Evolutionary conservation across 2,797 vertebrate genomes (phyloP), one percentile per base, ranked within the genome.

Genomic region (Chlorospingus flavigularis): DNA sequence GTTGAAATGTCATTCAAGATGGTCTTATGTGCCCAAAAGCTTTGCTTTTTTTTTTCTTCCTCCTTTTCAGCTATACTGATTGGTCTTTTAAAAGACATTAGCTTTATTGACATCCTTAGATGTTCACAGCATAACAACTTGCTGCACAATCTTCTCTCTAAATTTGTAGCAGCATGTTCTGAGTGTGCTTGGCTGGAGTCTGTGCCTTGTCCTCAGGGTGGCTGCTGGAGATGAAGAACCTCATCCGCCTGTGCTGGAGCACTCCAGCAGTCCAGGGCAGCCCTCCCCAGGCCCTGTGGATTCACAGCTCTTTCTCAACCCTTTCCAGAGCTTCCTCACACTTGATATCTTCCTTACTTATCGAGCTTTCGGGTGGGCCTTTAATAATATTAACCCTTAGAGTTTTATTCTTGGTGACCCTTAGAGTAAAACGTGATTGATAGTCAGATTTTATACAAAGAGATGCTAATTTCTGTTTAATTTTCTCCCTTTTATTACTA

Each of bases 401-500:
- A 31, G 10, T 42, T 61, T 31, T 42, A 61, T 14, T 61, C 60
- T 61, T 83, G 57, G 10, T 85, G 83, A 95, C 92, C 91, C 88
- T 75, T 70, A 40, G 86, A 93, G 54, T 86, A 75, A 84, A 89
- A 89, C 57, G 47, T 92, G 43, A 51, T 86, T 67, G 81, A 73
- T 67, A 93, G 92, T 78, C 63, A 90, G 85, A 90, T 93, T 96
- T 92, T 85, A 66, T 55, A 89, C 70, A 87, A 71, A 95, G 91
- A 92, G 39, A 94, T 85, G 76, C 37, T 94, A 96, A 96, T 97
- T 96, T 90, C 95, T 92, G 76, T 96, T 96, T 97, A 83, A 96
- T 97, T 97, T 95, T 96, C 95, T 97, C 42, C 48, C 88, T 94
- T 96, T 97, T 96, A 97, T 97, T 97, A 95, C 91, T 97, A 97